Evolutionary conservation across 2,113 vertebrate genomes (phyloP), one percentile per base, ranked within the genome.

Genomic region (Pachypanchax playfairii): DNA sequence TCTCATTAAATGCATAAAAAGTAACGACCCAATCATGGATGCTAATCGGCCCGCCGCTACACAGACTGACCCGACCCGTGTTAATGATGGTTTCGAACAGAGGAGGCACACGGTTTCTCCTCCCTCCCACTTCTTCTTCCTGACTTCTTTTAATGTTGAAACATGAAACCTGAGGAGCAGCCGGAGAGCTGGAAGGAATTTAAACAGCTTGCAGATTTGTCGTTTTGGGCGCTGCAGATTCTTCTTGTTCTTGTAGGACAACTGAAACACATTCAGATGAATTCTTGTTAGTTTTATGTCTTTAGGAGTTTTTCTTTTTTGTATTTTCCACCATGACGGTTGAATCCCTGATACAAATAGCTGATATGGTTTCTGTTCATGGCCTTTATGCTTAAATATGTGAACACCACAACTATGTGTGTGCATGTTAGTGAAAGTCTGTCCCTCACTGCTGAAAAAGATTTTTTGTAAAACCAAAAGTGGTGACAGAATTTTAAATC

Each of bases 161-260:
- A 89, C 75, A 12, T 3, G 79, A 86, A 51, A 68, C 83, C 54
- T 44, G 61, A 22, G 63, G 53, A 75, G 63, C 48, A 33, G 43
- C 35, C 44, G 51, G 51, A 63, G 51, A 80, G 52, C 63, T 2
- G 44, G 7, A 1, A 75, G 84, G 84, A 87, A 83, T 88, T 86
- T 74, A 76, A 79, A 80, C 57, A 39, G 44, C 58, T 60, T 78
- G 59, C 73, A 76, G 75, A 80, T 77, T 71, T 21, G 61, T 60
- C 26, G 9, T 62, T 79, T 58, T 60, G 55, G 21, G 26, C 20
- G 1, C 44, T 13, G 35, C 21, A 1, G 14, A 13, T n/a, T 33
- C 47, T n/a, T 17, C 24, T 17, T 44, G 65, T 47, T 33, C 33
- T 29, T 12, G 28, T 5, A 6, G 18, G 41, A 69, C 67, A 35